Base-by-base conservation (phyloP, 2,113 vertebrate genomes). In the Osmerus eperlanus region DNA sequence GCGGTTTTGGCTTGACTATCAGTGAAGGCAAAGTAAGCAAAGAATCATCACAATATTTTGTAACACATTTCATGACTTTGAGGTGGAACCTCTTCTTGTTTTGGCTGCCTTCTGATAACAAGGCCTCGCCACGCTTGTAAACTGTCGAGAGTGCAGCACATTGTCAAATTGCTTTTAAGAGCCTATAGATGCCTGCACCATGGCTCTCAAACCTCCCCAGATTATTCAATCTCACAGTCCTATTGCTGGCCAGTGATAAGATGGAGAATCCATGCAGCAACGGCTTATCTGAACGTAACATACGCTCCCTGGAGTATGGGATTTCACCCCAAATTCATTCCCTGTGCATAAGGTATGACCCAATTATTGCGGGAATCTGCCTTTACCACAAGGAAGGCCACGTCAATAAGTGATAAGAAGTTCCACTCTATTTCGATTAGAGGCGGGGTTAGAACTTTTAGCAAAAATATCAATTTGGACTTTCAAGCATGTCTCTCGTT, bases 241-340 rank as follows among this genome's bases (percentile, higher is more conserved):
- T 84, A 81, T 90, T 92, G 91, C 86, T 52, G 72, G 83, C 76
- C 66, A 29, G 52, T 84, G 92, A 93, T 93, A 93, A 92, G 81
- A 91, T 87, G 86, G 85, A 78, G 86, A 90, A 91, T 89, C 88
- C 90, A 86, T 87, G 89, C 84, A 79, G 87, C 79, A 81, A 79
- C 76, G 86, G 85, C 90, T 93, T 93, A 93, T 93, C 92, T 89
- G 75, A 86, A 84, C 59, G 79, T 79, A 83, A 85, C 92, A 93
- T 84, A 85, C 86, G 70, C 76, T 84, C 90, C 85, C 84, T 70
- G 81, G 82, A 85, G 84, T 90, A 86, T 85, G 78, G 84, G 90
- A 89, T 91, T 92, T 90, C 87, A 87, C 83, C 81, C 78, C 78
- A 82, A 83, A 86, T 87, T 83, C 84, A 85, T 82, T 72, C 72